A percentile compares a stretch with the other conserved stretches of the same genome.
Evolutionary conservation across 2,113 vertebrate species (phyloP).

Genomic region (Chaetorhynchus papuensis): DNA sequence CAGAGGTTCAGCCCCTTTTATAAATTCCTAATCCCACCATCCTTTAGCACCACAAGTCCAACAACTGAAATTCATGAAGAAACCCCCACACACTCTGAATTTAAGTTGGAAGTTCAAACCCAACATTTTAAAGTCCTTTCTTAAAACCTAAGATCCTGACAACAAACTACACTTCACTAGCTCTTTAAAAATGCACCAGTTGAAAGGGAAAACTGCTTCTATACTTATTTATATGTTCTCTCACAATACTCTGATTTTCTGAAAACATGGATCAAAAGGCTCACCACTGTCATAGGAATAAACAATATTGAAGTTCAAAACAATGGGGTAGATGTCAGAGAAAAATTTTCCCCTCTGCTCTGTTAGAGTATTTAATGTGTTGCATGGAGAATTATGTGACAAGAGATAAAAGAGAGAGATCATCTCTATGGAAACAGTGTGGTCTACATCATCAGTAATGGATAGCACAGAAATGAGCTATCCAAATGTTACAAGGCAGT

Average conservation of each 20-base stretch:
- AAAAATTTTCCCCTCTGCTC: background rate
- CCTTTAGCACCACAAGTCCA: background rate
- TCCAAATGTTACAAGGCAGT: slow-evolving; percentile 24
- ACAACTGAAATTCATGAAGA: background rate
- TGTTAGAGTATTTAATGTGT: background rate
- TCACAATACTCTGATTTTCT: background rate
- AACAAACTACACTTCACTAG: background rate
- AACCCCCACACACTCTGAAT: background rate
- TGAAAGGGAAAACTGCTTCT: background rate
- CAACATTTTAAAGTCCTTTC: background rate
- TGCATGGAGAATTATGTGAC: slow-evolving; percentile 1
- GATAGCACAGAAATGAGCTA: slow-evolving; percentile 16
- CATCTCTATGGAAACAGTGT: slow-evolving; percentile 53
- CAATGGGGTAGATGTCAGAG: background rate
- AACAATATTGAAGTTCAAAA: background rate
- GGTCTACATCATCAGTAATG: background rate
- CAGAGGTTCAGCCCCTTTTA: background rate
- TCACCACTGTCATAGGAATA: background rate
- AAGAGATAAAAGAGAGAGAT: slow-evolving; percentile 23
- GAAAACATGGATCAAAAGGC: background rate
- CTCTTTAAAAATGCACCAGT: background rate
- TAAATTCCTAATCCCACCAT: background rate
- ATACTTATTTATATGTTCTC: background rate
- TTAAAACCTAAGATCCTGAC: background rate
- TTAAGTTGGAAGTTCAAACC: background rate